A percentile compares a stretch with the other conserved stretches of the same genome.
Conservation (phyloP, 2,797 vertebrate species). For the Sebastes trivittatus region DNA sequence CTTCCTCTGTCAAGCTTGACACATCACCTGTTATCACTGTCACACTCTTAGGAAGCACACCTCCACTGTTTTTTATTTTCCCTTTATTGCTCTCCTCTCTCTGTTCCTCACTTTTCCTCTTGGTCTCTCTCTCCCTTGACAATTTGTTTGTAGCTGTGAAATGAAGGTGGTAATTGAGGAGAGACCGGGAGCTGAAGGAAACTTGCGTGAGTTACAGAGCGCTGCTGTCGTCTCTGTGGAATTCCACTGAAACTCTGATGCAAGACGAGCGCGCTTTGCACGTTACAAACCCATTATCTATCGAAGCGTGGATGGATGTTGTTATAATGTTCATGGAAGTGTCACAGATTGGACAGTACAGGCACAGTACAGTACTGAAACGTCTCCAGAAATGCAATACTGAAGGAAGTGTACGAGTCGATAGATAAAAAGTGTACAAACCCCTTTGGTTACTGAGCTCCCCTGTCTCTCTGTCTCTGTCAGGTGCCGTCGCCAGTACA, state of each 20-base stretch:
- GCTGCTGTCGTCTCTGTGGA: conserved; percentile 38
- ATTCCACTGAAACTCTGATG: conserved; percentile 31
- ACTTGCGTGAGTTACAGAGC: conserved; percentile 22
- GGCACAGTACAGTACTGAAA: neutral
- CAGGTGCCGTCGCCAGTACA: conserved; percentile 97
- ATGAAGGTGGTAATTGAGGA: conserved; percentile 69
- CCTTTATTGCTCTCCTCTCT: conserved; percentile 7
- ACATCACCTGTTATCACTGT: conserved; percentile 38
- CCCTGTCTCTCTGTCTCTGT: conserved; percentile 5
- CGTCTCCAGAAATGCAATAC: neutral
- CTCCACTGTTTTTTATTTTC: neutral
- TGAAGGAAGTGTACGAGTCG: neutral
- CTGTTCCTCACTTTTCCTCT: neutral
- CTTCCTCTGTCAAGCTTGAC: conserved; percentile 25
- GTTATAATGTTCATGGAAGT: conserved; percentile 17
- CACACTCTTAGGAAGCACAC: conserved; percentile 15
- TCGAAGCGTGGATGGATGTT: conserved; percentile 26
- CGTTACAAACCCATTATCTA: conserved; percentile 14
- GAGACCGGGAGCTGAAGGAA: conserved; percentile 49
- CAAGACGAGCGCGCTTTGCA: neutral
- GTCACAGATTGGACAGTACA: neutral
- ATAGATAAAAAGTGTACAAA: neutral
- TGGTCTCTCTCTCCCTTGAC: conserved; percentile 33
- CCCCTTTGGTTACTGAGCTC: neutral
- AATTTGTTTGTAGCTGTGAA: conserved; percentile 64